Percentiles rank a stretch among this genome's conserved stretches.
These are phyloP conservation scores for Anseranas semipalmata DNA, from an alignment of 2,113 vertebrate species.

Conservation along the genomic window DNA sequence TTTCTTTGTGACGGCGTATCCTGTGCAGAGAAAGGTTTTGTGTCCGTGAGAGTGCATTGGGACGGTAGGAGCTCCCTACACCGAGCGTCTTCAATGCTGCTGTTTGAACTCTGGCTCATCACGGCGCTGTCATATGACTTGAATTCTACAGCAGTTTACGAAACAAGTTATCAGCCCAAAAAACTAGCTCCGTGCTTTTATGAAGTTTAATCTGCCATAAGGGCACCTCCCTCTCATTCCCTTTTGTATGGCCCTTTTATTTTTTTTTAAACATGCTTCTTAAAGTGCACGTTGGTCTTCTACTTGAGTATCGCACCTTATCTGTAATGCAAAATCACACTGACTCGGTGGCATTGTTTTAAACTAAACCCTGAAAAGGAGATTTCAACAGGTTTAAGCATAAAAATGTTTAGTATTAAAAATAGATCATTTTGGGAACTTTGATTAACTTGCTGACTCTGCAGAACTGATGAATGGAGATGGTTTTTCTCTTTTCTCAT, in stretches of 20 bases:
- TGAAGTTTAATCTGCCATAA: not conserved
- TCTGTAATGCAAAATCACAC: fast-evolving
- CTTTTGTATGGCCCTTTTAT: fast-evolving
- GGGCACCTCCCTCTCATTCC: not conserved
- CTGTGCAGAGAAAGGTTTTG: too few species aligned
- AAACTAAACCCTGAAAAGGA: too few species aligned
- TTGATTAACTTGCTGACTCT: not conserved
- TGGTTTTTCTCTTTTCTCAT: not conserved
- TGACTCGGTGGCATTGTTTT: not conserved
- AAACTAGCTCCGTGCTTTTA: not conserved
- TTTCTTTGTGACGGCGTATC: fast-evolving
- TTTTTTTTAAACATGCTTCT: not conserved
- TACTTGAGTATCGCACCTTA: not conserved
- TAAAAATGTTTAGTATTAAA: not conserved
- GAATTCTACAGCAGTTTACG: not conserved
- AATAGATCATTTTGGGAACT: fast-evolving
- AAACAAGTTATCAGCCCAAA: not conserved
- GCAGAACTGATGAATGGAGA: not conserved
- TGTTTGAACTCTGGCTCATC: not conserved
- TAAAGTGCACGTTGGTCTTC: too few species aligned
- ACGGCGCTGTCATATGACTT: too few species aligned
- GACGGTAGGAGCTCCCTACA: not conserved
- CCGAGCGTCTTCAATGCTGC: not conserved
- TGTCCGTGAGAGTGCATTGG: fast-evolving
- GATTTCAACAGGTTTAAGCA: not conserved